phyloP scores from a whole-genome alignment of 2,797 vertebrate species.

The Alauda arvensis region DNA sequence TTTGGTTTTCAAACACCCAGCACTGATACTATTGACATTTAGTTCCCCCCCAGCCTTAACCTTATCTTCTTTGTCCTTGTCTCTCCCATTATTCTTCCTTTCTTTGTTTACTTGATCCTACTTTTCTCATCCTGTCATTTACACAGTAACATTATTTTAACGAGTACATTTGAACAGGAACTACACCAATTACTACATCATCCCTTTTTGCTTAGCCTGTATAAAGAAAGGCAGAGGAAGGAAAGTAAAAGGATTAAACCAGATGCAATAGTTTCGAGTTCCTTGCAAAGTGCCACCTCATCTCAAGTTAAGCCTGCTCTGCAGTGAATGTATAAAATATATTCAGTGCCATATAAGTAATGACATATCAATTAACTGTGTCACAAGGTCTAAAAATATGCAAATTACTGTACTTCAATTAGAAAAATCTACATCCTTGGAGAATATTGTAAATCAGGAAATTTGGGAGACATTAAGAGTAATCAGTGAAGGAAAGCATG shows the following conservation, averaged over 20 bases:
- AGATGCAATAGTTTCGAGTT: constrained; percentile 26
- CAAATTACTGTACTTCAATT: constrained; percentile 84
- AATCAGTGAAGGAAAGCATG: constrained; percentile 82
- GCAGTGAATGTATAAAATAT: constrained; percentile 71
- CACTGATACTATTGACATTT: constrained; percentile 51
- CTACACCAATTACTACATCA: constrained; percentile 54
- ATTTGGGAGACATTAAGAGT: constrained; percentile 84
- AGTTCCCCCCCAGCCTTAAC: constrained; percentile 32
- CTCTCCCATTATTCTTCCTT: constrained; percentile 43
- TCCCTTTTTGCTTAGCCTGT: constrained; percentile 60
- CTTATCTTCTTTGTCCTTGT: constrained; percentile 46
- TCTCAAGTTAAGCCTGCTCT: constrained; percentile 54
- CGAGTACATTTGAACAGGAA: constrained; percentile 65
- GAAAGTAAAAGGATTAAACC: constrained; percentile 39
- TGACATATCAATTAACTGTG: constrained; percentile 82
- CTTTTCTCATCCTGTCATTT: constrained; percentile 57
- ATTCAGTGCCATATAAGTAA: constrained; percentile 76
- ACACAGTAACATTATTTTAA: constrained; percentile 68
- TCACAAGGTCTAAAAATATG: constrained; percentile 84
- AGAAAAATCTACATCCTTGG: constrained; percentile 83
- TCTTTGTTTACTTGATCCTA: constrained; percentile 53
- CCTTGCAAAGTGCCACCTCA: constrained; percentile 60
- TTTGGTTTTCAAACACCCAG: constrained; percentile 35
- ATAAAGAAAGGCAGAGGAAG: constrained; percentile 43
- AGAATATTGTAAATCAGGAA: constrained; percentile 86